These are phyloP conservation scores for Trogon melanurus DNA, from an alignment of 2,113 vertebrate species.

Conservation along the genomic window DNA sequence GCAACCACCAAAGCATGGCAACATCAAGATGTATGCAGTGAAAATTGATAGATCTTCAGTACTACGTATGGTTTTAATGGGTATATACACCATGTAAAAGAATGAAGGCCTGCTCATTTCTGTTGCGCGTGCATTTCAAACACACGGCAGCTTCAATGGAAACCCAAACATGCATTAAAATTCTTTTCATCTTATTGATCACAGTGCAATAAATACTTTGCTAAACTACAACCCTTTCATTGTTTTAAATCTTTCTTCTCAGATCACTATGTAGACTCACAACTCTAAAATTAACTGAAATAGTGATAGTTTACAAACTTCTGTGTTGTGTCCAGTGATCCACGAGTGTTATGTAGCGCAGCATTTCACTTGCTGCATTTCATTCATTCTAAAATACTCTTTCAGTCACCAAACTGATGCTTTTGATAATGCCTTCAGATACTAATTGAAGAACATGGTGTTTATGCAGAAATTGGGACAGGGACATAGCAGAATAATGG, in stretches of 20 bases:
- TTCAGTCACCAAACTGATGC: neutral
- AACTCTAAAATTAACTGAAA: conserved; percentile 18
- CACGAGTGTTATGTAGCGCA: neutral
- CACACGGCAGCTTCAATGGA: neutral
- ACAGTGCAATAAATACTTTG: neutral
- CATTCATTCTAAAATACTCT: neutral
- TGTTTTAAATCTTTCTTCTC: neutral
- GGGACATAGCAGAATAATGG: neutral
- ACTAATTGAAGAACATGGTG: neutral
- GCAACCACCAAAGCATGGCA: neutral
- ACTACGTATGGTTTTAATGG: neutral
- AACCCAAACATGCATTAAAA: neutral
- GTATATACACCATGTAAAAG: neutral
- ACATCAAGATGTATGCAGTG: neutral
- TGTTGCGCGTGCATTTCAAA: neutral
- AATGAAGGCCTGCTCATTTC: neutral
- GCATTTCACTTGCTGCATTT: neutral
- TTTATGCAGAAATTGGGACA: neutral
- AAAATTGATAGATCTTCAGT: neutral
- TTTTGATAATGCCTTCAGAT: neutral
- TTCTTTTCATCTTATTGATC: conserved; percentile 1
- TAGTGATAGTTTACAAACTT: neutral
- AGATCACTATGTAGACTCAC: neutral
- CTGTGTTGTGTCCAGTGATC: neutral
- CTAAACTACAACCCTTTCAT: neutral